A percentile compares a stretch with the other conserved stretches of the same genome.
phyloP scores from a whole-genome alignment of 1,140 invertebrate genomes.

The Apolygus lucorum region DNA sequence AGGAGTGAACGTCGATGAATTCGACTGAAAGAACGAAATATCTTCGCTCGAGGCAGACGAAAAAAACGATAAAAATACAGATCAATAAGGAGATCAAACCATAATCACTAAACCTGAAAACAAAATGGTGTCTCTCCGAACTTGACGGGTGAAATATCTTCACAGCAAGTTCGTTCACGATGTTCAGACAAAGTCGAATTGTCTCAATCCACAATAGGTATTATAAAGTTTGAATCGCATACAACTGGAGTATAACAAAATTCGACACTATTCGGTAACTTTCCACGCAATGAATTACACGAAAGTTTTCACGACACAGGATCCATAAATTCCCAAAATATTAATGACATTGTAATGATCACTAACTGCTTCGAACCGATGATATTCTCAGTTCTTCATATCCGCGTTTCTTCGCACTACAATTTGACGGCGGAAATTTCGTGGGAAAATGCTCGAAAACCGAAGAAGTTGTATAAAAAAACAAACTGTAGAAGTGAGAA shows the following conservation, averaged over 20 bases:
- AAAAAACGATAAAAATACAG: not conserved
- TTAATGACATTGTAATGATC: not conserved
- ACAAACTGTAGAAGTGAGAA: too few relatives aligned
- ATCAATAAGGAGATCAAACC: constrained; percentile 11
- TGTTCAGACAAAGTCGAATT: too few relatives aligned
- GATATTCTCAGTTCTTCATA: not conserved
- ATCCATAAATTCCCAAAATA: not conserved
- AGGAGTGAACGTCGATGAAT: not conserved
- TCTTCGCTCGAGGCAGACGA: not conserved
- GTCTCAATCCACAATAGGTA: not conserved
- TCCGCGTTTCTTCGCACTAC: not conserved
- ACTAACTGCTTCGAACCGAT: not conserved
- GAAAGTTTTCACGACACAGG: not conserved
- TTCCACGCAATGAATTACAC: not conserved
- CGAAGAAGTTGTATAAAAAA: not conserved
- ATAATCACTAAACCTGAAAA: constrained; percentile 12
- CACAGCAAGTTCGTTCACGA: not conserved
- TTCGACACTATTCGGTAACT: not conserved
- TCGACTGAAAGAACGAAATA: not conserved
- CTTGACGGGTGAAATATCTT: not conserved
- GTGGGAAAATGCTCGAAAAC: not conserved
- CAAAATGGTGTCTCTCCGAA: constrained; percentile 10
- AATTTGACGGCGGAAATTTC: not conserved
- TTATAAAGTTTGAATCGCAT: not conserved
- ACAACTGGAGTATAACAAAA: not conserved